Conservation (phyloP, 2,888 invertebrate genomes). For the Ennomos erosarius region DNA sequence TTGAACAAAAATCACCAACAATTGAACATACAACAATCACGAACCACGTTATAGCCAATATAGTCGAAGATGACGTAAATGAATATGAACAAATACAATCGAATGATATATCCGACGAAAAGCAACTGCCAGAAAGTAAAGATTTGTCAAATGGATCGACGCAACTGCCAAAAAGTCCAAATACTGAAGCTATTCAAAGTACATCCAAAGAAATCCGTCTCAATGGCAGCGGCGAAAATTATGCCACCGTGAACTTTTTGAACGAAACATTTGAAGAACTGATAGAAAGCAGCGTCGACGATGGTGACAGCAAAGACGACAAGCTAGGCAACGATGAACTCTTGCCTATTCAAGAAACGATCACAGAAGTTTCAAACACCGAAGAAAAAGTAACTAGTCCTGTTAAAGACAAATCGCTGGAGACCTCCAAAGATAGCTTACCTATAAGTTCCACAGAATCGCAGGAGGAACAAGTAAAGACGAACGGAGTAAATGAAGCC, state of each 20-base stretch:
- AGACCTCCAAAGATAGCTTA: constrained; percentile 38
- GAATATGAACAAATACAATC: constrained; percentile 13
- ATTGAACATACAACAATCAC: constrained; percentile 25
- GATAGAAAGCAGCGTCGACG: constrained; percentile 77
- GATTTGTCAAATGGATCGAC: constrained; percentile 39
- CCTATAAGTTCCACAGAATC: constrained; percentile 38
- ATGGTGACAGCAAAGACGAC: constrained; percentile 62
- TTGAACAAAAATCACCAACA: constrained; percentile 16
- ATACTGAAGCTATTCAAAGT: constrained; percentile 11
- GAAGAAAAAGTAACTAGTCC: constrained; percentile 35
- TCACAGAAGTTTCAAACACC: constrained; percentile 1
- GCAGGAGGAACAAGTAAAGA: constrained; percentile 36
- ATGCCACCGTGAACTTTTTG: constrained; percentile 73
- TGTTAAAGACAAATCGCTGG: constrained; percentile 37
- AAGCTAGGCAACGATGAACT: constrained; percentile 21
- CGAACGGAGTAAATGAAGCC: constrained; percentile 48
- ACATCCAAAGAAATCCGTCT: constrained; percentile 39
- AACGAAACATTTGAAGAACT: constrained; percentile 76
- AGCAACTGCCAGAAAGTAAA: constrained; percentile 14
- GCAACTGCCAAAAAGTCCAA: constrained; percentile 5
- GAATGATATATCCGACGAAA: constrained; percentile 8
- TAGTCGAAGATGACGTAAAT: constrained; percentile 15
- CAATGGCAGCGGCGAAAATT: constrained; percentile 68
- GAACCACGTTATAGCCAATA: constrained; percentile 7
- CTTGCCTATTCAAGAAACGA: constrained; percentile 6